These are phyloP conservation scores for Hylaeus anthracinus DNA, from an alignment of 1,140 invertebrate genomes.

Conservation along the genomic window DNA sequence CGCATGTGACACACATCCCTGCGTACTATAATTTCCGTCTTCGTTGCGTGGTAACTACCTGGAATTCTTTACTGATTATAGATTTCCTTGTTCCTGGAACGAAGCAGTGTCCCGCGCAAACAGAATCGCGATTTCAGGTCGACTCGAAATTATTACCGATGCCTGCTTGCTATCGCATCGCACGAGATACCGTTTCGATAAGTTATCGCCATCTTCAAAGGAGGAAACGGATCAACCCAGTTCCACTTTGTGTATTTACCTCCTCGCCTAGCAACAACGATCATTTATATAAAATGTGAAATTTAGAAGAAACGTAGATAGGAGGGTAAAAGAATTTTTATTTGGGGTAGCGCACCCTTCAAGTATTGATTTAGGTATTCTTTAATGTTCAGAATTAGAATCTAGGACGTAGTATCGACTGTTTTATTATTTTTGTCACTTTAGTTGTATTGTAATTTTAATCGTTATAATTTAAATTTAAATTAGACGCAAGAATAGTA, in stretches of 20 bases:
- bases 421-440: too few relatives aligned
- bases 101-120: background rate
- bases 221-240: background rate
- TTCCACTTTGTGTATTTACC: background rate
- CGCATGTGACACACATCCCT: slow-evolving; percentile 13
- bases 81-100: background rate
- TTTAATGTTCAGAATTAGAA: too few relatives aligned
- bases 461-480: too few relatives aligned
- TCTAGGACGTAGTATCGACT: too few relatives aligned
- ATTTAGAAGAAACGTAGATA: too few relatives aligned
- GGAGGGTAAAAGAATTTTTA: background rate
- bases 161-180: too few relatives aligned
- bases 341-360: background rate
- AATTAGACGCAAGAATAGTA: too few relatives aligned
- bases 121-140: background rate
- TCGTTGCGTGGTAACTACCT: background rate
- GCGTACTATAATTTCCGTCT: background rate
- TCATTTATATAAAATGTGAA: background rate
- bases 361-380: too few relatives aligned
- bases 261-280: background rate
- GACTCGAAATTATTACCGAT: slow-evolving; percentile 2
- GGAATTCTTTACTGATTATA: background rate
- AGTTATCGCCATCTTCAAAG: background rate
- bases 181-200: slow-evolving; percentile 12
- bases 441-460: too few relatives aligned